These are phyloP conservation scores for Hippoglossus stenolepis DNA, from an alignment of 2,113 vertebrate genomes.

Conservation along the genomic window DNA sequence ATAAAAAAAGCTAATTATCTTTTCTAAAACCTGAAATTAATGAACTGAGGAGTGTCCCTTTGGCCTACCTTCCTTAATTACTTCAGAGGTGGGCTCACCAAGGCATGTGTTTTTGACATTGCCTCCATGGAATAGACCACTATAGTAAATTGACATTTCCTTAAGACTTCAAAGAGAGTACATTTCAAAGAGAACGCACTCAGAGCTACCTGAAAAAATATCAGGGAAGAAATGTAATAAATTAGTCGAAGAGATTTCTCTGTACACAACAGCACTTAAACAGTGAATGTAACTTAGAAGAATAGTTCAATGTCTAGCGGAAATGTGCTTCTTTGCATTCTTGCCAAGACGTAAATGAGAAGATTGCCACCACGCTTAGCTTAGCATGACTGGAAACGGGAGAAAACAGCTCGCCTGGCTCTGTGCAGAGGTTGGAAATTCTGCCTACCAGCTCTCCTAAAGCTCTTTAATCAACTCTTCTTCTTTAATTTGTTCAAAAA, in stretches of 20 bases:
- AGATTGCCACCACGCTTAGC: neutral
- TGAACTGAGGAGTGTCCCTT: conserved; percentile 46
- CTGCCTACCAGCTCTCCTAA: neutral
- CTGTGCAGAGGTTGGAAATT: neutral
- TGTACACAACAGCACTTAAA: conserved; percentile 2
- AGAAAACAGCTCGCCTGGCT: no score
- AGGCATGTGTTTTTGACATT: conserved; percentile 50
- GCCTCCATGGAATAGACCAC: conserved; percentile 51
- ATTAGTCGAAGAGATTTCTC: neutral
- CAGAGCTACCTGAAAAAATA: conserved; percentile 40
- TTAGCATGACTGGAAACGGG: neutral
- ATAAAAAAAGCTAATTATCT: conserved; percentile 36
- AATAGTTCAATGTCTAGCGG: neutral
- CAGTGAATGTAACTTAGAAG: conserved; percentile 6
- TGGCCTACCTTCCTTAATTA: conserved; percentile 60
- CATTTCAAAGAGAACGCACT: conserved; percentile 52
- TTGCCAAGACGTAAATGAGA: neutral
- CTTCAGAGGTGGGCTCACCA: conserved; percentile 44
- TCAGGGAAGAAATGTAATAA: neutral
- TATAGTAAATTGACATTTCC: conserved; percentile 56
- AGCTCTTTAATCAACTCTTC: neutral
- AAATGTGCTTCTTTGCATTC: neutral
- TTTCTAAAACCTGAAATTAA: conserved; percentile 55
- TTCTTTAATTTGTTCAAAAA: neutral
- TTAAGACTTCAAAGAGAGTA: conserved; percentile 61